Conservation (phyloP, 2,888 invertebrate species). For the Marronus borbonicus region DNA sequence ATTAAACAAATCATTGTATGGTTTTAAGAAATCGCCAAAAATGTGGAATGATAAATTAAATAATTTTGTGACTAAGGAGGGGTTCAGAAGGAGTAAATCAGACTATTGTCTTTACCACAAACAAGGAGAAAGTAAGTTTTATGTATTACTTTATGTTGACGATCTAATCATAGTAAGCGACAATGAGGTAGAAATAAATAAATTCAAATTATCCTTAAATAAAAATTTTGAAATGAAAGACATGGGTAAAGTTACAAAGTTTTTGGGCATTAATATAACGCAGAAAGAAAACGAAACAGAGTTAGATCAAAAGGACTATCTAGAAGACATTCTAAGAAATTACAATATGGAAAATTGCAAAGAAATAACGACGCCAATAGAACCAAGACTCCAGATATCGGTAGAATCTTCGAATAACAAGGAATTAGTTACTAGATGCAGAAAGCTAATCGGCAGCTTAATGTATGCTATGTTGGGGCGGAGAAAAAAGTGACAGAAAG, state of each 20-base stretch:
- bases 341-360: slow-evolving; percentile 38
- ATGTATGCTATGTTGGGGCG: background rate
- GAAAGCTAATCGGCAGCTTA: too few relatives aligned
- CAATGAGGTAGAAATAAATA: background rate
- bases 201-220: slow-evolving; percentile 7
- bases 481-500: slow-evolving; percentile 57
- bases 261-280: slow-evolving; percentile 31
- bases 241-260: slow-evolving; percentile 4
- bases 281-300: slow-evolving; percentile 16
- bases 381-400: too few relatives aligned
- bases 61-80: slow-evolving; percentile 1
- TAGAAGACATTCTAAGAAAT: slow-evolving; percentile 33
- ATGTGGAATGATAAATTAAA: background rate
- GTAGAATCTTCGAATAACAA: too few relatives aligned
- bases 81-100: background rate
- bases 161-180: slow-evolving; percentile 18
- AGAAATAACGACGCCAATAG: too few relatives aligned
- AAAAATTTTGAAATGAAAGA: slow-evolving; percentile 33
- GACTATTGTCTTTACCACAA: slow-evolving; percentile 17
- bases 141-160: slow-evolving; percentile 16
- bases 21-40: slow-evolving; percentile 16
- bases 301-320: background rate
- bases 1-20: background rate
- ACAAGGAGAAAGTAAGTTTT: background rate
- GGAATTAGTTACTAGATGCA: too few relatives aligned